Percentiles rank a stretch among this genome's conserved stretches.
These are phyloP conservation scores for Cydia amplana DNA, from an alignment of 1,140 invertebrate species.

Conservation along the genomic window DNA sequence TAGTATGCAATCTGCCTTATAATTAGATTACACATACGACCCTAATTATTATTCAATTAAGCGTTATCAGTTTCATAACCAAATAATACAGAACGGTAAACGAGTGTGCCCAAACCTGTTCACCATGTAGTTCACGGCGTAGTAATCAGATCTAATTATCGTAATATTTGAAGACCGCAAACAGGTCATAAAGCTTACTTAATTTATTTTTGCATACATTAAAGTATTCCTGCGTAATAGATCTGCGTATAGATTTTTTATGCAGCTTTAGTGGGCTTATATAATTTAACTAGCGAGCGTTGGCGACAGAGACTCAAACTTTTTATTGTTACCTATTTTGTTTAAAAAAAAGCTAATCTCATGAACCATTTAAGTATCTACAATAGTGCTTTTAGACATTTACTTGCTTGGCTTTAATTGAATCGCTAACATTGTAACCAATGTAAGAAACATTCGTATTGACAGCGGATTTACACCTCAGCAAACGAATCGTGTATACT, in stretches of 20 bases:
- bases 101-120: conserved; percentile 11
- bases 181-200: conserved; percentile 4
- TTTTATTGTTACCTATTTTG: too few relatives aligned
- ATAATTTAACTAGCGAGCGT: not conserved
- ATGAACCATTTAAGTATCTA: not conserved
- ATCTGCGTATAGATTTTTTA: not conserved
- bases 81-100: conserved; percentile 32
- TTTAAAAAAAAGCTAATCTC: too few relatives aligned
- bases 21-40: conserved; percentile 13
- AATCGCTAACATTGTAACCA: not conserved
- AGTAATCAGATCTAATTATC: conserved; percentile 31
- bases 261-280: not conserved
- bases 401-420: not conserved
- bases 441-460: not conserved
- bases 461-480: not conserved
- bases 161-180: conserved; percentile 18
- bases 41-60: conserved; percentile 33
- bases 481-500: conserved; percentile 27
- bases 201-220: conserved; percentile 27
- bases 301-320: not conserved
- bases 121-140: not conserved
- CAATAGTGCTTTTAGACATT: not conserved
- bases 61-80: conserved; percentile 38
- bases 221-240: not conserved
- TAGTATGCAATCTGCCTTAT: not conserved